phyloP scores from a whole-genome alignment of 64 coral and sea anemone genomes.

The Hydrozoanthus tunicans region DNA sequence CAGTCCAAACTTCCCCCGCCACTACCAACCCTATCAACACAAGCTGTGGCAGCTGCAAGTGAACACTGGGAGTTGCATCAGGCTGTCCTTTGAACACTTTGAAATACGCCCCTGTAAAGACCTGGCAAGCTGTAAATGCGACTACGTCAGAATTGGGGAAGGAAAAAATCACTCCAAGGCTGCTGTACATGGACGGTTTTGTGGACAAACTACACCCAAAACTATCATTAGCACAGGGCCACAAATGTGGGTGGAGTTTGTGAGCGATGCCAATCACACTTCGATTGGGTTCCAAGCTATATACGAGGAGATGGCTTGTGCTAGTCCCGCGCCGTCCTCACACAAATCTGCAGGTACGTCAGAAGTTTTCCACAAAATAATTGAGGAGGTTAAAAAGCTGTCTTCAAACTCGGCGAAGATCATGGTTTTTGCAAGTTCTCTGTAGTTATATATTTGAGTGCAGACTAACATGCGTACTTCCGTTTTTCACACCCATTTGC shows the following conservation, averaged over 20 bases:
- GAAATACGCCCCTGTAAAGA: not conserved
- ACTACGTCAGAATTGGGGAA: constrained; percentile 48
- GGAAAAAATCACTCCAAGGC: constrained; percentile 1
- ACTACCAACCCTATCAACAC: not conserved
- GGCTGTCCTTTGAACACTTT: constrained; percentile 20
- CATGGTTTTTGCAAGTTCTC: no score
- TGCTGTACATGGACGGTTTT: constrained; percentile 21
- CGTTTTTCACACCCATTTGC: no score
- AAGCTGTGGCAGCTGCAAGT: constrained; percentile 37
- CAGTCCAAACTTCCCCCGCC: constrained; percentile 43
- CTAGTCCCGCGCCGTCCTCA: not conserved
- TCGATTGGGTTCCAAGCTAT: constrained; percentile 39
- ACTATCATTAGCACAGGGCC: not conserved
- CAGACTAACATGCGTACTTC: no score
- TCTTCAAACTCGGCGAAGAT: no score
- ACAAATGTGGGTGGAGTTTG: constrained; percentile 30
- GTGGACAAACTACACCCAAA: not conserved
- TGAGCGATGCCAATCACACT: constrained; percentile 6
- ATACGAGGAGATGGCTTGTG: constrained; percentile 7
- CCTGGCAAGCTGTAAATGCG: constrained; percentile 13
- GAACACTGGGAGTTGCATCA: constrained; percentile 8
- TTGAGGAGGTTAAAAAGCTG: not conserved
- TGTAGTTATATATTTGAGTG: no score
- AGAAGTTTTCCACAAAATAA: not conserved
- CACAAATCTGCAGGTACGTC: not conserved